These are phyloP conservation scores for Hylaea fasciaria DNA, from an alignment of 2,888 invertebrate genomes.

Conservation along the genomic window DNA sequence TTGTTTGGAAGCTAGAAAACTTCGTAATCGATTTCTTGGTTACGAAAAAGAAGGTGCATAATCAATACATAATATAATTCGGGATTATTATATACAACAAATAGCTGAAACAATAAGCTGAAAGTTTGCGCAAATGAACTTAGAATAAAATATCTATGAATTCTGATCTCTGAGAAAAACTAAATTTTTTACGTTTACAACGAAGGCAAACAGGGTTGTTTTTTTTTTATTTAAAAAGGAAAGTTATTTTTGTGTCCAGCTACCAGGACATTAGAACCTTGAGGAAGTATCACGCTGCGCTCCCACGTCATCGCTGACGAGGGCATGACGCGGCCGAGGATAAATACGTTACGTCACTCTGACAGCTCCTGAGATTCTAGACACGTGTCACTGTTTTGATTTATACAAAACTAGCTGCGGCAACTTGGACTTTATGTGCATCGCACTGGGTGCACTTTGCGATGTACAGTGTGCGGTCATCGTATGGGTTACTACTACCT, in stretches of 20 bases:
- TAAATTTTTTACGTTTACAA: too few species aligned
- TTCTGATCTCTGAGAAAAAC: too few species aligned
- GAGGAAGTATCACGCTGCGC: slow-evolving; percentile 44
- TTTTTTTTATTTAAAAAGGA: not conserved
- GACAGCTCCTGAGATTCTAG: slow-evolving; percentile 75
- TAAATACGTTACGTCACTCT: slow-evolving; percentile 76
- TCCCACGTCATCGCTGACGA: slow-evolving; percentile 69
- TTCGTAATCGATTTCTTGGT: too few species aligned
- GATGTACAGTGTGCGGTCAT: slow-evolving; percentile 47
- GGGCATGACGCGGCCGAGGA: slow-evolving; percentile 63
- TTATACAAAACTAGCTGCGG: slow-evolving; percentile 5
- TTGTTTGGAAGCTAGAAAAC: too few species aligned
- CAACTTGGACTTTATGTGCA: slow-evolving; percentile 36
- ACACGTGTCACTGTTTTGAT: slow-evolving; percentile 66
- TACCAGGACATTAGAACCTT: slow-evolving; percentile 40
- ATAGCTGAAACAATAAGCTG: too few species aligned
- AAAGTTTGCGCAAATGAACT: too few species aligned
- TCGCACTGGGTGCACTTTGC: slow-evolving; percentile 44
- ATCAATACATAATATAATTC: too few species aligned
- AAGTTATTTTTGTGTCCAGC: slow-evolving; percentile 20
- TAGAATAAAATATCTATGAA: too few species aligned
- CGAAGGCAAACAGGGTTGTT: too few species aligned
- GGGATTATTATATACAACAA: too few species aligned
- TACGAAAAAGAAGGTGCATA: too few species aligned
- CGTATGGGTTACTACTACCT: slow-evolving; percentile 32